A percentile compares a stretch with the other conserved stretches of the same genome.
phyloP scores from a whole-genome alignment of 2,888 invertebrate species.

The Hanleya hanleyi region DNA sequence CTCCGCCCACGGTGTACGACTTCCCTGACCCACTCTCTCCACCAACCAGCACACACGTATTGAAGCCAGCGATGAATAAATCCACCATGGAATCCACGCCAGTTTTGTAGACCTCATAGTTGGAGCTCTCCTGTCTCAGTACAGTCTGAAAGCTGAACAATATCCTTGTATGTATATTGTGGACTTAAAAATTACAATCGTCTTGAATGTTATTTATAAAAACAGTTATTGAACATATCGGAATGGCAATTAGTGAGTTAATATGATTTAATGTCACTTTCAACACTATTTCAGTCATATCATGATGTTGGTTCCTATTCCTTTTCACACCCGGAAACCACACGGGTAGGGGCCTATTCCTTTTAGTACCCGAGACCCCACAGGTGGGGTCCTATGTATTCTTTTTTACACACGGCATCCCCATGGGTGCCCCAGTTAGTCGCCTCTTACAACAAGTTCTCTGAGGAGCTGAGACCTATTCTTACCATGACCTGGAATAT shows the following conservation, averaged over 20 bases:
- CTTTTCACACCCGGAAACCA: too few species aligned
- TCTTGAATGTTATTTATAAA: too few species aligned
- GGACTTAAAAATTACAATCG: not conserved
- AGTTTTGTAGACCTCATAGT: slow-evolving; percentile 59
- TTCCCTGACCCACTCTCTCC: slow-evolving; percentile 70
- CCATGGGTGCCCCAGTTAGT: too few species aligned
- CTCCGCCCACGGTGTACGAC: slow-evolving; percentile 63
- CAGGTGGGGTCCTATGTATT: too few species aligned
- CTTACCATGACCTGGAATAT: too few species aligned
- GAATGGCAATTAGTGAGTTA: not conserved
- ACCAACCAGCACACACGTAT: slow-evolving; percentile 63
- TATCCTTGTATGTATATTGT: not conserved
- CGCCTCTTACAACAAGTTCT: too few species aligned
- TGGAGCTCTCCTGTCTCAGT: slow-evolving; percentile 54
- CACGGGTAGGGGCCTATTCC: too few species aligned
- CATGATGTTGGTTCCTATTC: too few species aligned
- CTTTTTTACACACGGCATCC: too few species aligned
- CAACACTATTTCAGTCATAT: not conserved
- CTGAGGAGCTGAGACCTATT: too few species aligned
- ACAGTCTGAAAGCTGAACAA: slow-evolving; percentile 59
- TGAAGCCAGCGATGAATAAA: slow-evolving; percentile 65
- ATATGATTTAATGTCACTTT: not conserved
- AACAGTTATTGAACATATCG: too few species aligned
- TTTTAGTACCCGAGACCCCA: too few species aligned
- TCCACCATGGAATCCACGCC: slow-evolving; percentile 64